Base-by-base conservation (phyloP, 30 jellyfish, hydroid and myxozoan genomes). In the Sanderia malayensis region DNA sequence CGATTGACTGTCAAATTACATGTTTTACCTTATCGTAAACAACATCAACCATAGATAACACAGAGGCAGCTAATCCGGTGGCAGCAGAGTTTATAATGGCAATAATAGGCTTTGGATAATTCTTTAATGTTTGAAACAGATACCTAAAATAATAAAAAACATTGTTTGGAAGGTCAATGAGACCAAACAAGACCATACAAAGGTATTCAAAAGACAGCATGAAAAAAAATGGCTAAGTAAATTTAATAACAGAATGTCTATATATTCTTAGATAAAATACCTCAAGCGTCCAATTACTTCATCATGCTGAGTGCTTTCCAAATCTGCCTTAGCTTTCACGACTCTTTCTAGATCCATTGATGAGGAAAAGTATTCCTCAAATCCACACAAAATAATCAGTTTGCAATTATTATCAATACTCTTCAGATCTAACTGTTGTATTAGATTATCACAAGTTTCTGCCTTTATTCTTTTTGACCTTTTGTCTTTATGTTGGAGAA, bases 11-110 rank as follows among this genome's bases (percentile, higher is more conserved):
- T n/a, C n/a, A n/a, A n/a, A n/a, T n/a, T n/a, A n/a, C n/a, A n/a
- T n/a, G n/a, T n/a, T n/a, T 71, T 67, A 92, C 98, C 96, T 92
- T 86, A 47, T 92, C 96, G 84, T 68, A 92, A 4, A 92, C 98
- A 61, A 92, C 74, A 61, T 92, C 98, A 79, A 92, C 93, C 17
- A 92, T 34, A 10, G 98, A 84, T 6, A 92, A 76, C 55, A 92
- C 13, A 19, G 95, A 74, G 25, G 98, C 96, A 29, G 98, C 88
- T 26, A 92, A 46, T 1, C 98, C 98, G 8, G 76, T 59, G 17
- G 86, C 95, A 49, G 98, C 72, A n/a, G 85, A 60, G 70, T 72
- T 79, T 58, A 92, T 70, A 23, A 76, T 71, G 20, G 96, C 98
- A 20, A 80, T 82, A 19, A 92, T 69, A 9, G 98, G 98, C 52